Percentiles rank a stretch among this genome's conserved stretches.
These are phyloP conservation scores for Nebria salina DNA, from an alignment of 2,888 invertebrate species.

Conservation along the genomic window DNA sequence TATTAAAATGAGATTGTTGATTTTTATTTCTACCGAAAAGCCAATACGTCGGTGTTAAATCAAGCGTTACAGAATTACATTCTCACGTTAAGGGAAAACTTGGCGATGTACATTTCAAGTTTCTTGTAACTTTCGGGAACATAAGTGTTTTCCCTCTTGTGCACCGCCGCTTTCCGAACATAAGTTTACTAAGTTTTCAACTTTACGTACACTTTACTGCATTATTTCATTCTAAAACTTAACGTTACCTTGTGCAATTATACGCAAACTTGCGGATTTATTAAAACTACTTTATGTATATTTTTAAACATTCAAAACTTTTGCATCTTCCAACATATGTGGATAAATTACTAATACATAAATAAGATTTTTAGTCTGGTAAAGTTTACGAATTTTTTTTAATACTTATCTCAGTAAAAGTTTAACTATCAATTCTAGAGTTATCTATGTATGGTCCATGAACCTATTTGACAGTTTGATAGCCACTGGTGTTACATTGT, in stretches of 20 bases:
- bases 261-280: constrained; percentile 15
- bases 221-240: constrained; percentile 20
- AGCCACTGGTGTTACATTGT: constrained; percentile 18
- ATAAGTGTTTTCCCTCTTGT: constrained; percentile 24
- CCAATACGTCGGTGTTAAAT: constrained; percentile 13
- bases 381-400: too few species aligned
- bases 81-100: constrained; percentile 11
- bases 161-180: not conserved
- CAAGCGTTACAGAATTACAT: constrained; percentile 23
- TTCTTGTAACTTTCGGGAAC: constrained; percentile 16
- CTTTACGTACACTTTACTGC: constrained; percentile 23
- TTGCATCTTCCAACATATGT: not conserved
- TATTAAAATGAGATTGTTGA: not conserved
- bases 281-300: constrained; percentile 10
- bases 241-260: constrained; percentile 5
- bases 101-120: constrained; percentile 15
- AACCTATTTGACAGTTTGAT: constrained; percentile 2
- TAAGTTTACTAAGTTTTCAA: constrained; percentile 22
- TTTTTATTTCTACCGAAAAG: not conserved
- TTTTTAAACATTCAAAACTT: not conserved
- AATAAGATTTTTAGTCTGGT: too few species aligned
- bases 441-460: not conserved
- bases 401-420: too few species aligned
- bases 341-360: not conserved
- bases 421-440: not conserved